Base-by-base conservation (phyloP, 2,797 vertebrate genomes). In the Phalloptychus januarius region DNA sequence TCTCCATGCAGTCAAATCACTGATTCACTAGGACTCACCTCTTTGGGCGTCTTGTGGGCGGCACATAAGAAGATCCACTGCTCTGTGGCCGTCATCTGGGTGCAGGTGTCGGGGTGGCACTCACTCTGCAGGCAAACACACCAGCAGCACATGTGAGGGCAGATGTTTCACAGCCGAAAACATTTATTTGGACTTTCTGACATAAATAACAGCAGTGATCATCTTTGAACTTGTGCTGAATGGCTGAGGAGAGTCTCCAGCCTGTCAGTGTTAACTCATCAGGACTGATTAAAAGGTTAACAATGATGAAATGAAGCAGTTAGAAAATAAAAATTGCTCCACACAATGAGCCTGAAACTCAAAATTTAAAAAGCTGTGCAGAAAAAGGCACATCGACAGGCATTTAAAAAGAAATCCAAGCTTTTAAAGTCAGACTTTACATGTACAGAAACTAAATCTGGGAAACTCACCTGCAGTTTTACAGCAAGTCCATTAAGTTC, bases 41-140 rank as follows among this genome's bases (percentile, higher is more conserved):
- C 98, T 96, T 99, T 99, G 87, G 98, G 98, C 83, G 98, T 99
- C 96, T 99, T 99, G 94, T 99, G 98, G 86, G 98, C 98, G 72
- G 98, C 98, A 95, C 98, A 99, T 92, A 99, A 95, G 86, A 99
- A 99, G 95, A 99, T 99, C 98, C 98, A 99, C 90, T 99, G 98
- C 91, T 99, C 98, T 28, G 98, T 99, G 89, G 98, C 98, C 1
- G 98, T 99, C 98, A 99, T 99, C 94, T 99, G 98, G 89, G 98
- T 99, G 86, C 98, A 99, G 0, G 98, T 99, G 92, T 99, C 98
- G 77, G 98, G 98, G 89, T 99, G 98, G 88, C 98, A 99, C 92
- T 99, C 98, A 6, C 95, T 97, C 98, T 99, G 95, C 82, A 74
- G 85, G 92, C 85, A 77, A 77, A 90, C 78, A 94, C 28, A 71